phyloP scores from a whole-genome alignment of 2,113 vertebrate species.

The Odobenus rosmarus region DNA sequence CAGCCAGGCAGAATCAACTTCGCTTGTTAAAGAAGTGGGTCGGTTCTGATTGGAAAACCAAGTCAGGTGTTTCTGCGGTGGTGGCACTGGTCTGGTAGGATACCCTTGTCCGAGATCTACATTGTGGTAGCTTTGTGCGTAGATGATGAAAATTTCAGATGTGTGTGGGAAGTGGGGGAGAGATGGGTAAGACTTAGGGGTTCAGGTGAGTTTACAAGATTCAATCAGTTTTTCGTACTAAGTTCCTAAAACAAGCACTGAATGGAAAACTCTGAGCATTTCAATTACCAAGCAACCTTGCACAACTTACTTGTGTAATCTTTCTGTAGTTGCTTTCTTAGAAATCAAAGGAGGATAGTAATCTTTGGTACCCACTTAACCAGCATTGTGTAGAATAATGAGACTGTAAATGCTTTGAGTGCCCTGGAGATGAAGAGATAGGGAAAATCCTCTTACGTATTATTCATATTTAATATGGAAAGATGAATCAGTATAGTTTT shows the following conservation, averaged over 20 bases:
- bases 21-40: constrained; percentile 4
- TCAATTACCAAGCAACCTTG: not conserved
- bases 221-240: not conserved
- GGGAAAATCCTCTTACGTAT: constrained; percentile 37
- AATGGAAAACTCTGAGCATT: not conserved
- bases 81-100: not conserved
- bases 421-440: constrained; percentile 56
- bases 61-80: not conserved
- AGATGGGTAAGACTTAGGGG: not conserved
- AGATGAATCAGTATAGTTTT: not conserved
- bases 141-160: not conserved
- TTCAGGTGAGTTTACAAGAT: not conserved
- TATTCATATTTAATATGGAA: constrained; percentile 48
- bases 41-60: not conserved
- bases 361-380: constrained; percentile 59
- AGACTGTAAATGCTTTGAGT: constrained; percentile 55
- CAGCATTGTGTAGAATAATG: constrained; percentile 41
- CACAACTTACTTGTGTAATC: constrained; percentile 22
- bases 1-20: constrained; percentile 35
- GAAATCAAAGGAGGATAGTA: constrained; percentile 60
- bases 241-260: not conserved
- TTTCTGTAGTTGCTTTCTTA: constrained; percentile 56
- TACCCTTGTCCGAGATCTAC: not conserved
- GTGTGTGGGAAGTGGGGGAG: not conserved
- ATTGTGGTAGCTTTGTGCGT: not conserved